Evolutionary conservation across 1,140 invertebrate genomes (phyloP), one percentile per base, ranked within the genome.

Genomic region (Formica selysi): DNA sequence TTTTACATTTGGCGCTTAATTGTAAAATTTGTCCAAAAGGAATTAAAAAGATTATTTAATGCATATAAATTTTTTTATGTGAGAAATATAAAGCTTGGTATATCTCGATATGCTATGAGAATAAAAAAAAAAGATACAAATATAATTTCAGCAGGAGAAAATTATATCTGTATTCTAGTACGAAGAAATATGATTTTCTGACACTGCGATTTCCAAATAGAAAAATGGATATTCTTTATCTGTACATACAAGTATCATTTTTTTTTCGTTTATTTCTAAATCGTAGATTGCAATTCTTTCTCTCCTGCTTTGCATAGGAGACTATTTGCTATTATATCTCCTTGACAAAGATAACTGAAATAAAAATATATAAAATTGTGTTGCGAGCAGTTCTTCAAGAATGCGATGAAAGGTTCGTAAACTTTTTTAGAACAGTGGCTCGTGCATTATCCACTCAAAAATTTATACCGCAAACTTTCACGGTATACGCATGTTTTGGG

Each of bases 311-410:
- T 41, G 22, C 65, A n/a, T 68, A 29, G 76, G 36, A 76, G 16
- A 48, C 29, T 80, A 68, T 16, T 80, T 4, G 16, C 51, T 70
- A 57, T 7, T 70, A 70, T 38, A 54, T 80, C 29, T 68, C 29
- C 62, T 41, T 16, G 65, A 59, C 64, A 67, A 68, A 79, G 26
- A 16, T 29, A 57, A 79, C 29, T 16, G 29, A 3, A 32, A 41
- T 48, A 70, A 29, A 51, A 32, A 32, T 19, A 51, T 6, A 16
- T 51, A 19, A 70, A 22, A 70, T 36, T 57, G 36, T 80, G 32
- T 32, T 32, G n/a, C 36, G n/a, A 36, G n/a, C 59, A 41, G 36
- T 41, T 70, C 48, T 70, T 38, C 44, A n/a, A 38, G 48, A 70
- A 6, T 11, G 6, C 10, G 19, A 57, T 22, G 36, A 6, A 80